Evolutionary conservation across 2,113 vertebrate genomes (phyloP).

Genomic region (Gopherus flavomarginatus): DNA sequence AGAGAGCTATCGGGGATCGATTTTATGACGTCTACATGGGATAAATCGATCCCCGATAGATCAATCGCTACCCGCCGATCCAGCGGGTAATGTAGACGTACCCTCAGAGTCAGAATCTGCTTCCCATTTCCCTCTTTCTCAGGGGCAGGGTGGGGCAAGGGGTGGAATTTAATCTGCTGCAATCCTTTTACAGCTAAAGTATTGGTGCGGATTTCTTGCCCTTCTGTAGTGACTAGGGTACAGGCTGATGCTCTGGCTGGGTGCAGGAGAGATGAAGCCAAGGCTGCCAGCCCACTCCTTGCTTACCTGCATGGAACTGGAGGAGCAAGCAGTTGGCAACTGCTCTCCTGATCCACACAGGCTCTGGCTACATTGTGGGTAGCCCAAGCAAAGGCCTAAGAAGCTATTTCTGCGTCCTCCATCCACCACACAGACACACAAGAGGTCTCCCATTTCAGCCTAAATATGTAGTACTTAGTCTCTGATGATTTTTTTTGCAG

Average conservation of each 20-base stretch:
- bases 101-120: neutral
- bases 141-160: neutral
- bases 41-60: no score
- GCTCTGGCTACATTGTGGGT: neutral
- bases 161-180: neutral
- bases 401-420: neutral
- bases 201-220: neutral
- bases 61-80: no score
- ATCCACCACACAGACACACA: neutral
- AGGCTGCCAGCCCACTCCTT: neutral
- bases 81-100: no score
- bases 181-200: neutral
- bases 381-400: neutral
- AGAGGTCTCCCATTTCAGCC: neutral
- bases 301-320: neutral
- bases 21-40: no score
- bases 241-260: neutral
- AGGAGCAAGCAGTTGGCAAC: neutral
- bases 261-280: neutral
- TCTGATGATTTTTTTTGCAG: neutral
- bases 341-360: neutral
- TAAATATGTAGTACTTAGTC: constrained; percentile 47
- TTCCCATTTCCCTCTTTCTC: neutral
- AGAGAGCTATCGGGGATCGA: no score
- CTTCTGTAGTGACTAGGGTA: neutral